These are phyloP conservation scores for Taenioides sp. DNA, from an alignment of 2,797 vertebrate genomes.

Conservation along the genomic window DNA sequence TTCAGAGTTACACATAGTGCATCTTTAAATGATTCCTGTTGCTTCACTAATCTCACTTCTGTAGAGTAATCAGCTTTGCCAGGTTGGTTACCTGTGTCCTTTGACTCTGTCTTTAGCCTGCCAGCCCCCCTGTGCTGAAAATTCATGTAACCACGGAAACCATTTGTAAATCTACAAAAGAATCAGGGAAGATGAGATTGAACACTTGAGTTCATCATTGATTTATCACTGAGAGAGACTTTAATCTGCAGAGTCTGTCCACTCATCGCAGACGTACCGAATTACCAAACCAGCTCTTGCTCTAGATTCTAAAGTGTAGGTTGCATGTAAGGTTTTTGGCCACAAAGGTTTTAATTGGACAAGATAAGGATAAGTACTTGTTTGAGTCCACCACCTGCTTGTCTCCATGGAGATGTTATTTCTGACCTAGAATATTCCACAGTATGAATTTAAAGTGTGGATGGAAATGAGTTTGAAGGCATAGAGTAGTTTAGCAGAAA, in stretches of 20 bases:
- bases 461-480: too few relatives aligned
- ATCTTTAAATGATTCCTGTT: neutral
- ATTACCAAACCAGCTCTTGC: too few relatives aligned
- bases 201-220: slow-evolving; percentile 65
- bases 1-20: too few relatives aligned
- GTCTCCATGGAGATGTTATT: too few relatives aligned
- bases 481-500: too few relatives aligned
- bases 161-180: slow-evolving; percentile 52
- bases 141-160: slow-evolving; percentile 67
- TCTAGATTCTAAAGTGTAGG: too few relatives aligned
- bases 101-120: slow-evolving; percentile 32
- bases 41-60: neutral
- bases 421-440: too few relatives aligned
- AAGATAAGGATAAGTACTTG: too few relatives aligned
- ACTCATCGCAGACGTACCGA: neutral
- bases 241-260: slow-evolving; percentile 29
- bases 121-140: slow-evolving; percentile 42
- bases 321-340: too few relatives aligned
- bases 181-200: slow-evolving; percentile 41
- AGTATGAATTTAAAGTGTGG: too few relatives aligned
- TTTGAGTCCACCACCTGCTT: too few relatives aligned
- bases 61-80: slow-evolving; percentile 25
- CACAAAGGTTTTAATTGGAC: too few relatives aligned
- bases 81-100: slow-evolving; percentile 7
- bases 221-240: slow-evolving; percentile 52